Percentiles rank a stretch among this genome's conserved stretches.
phyloP scores from a whole-genome alignment of 1,140 invertebrate species.

The Drosophila mojavensis region DNA sequence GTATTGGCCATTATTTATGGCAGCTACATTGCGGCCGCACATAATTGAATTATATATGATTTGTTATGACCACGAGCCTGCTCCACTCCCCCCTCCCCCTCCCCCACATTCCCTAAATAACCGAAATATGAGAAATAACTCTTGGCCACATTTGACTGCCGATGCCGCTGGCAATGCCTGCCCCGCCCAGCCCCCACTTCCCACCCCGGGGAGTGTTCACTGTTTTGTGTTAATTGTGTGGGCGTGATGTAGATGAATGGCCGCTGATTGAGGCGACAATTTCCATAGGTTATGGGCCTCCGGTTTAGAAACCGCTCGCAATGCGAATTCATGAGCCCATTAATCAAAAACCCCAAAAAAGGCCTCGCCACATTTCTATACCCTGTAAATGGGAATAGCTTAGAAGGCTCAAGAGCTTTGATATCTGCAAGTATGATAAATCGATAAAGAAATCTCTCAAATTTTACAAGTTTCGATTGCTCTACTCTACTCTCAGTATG shows the following conservation, averaged over 20 bases:
- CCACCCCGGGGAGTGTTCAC: conserved; percentile 34
- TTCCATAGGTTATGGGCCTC: conserved; percentile 20
- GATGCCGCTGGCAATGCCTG: too few relatives aligned
- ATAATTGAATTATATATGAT: conserved; percentile 80
- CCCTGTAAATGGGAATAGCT: background rate
- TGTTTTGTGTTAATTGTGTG: conserved; percentile 70
- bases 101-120: background rate
- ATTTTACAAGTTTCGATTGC: too few relatives aligned
- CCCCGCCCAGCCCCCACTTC: too few relatives aligned
- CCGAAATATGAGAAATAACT: background rate
- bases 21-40: conserved; percentile 68
- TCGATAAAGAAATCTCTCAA: too few relatives aligned
- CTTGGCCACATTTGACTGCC: conserved; percentile 2
- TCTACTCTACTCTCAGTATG: too few relatives aligned
- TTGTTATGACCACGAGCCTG: conserved; percentile 40
- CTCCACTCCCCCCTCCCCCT: background rate
- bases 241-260: conserved; percentile 79
- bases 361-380: background rate
- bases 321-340: conserved; percentile 31
- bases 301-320: conserved; percentile 7
- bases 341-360: conserved; percentile 42
- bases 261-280: conserved; percentile 60
- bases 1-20: conserved; percentile 69
- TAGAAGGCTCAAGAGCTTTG: too few relatives aligned
- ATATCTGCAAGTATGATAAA: too few relatives aligned